Evolutionary conservation across 2,113 vertebrate genomes (phyloP).

Genomic region (Pseudonaja textilis): DNA sequence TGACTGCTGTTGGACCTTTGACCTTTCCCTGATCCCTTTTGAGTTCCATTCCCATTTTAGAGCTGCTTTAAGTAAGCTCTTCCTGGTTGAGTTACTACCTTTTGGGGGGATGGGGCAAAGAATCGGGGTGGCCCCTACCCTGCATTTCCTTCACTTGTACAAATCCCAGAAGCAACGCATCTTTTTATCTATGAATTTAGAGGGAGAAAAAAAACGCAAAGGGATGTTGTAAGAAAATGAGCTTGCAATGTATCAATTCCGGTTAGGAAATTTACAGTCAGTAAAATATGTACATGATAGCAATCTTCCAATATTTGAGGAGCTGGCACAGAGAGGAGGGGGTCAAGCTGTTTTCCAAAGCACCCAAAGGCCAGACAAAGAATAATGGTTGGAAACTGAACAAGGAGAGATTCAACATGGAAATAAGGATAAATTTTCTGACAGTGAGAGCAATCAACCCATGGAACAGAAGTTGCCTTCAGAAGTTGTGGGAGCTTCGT

Average conservation of each 20-base stretch:
- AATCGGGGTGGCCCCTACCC: neutral
- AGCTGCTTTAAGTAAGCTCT: neutral
- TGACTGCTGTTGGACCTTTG: neutral
- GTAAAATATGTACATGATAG: neutral
- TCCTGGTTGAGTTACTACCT: neutral
- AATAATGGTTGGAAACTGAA: too few species aligned
- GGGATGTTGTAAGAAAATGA: too few species aligned
- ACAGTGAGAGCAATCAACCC: too few species aligned
- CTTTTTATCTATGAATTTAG: neutral
- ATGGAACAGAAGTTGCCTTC: too few species aligned
- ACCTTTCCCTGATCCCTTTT: neutral
- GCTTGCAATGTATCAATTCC: neutral
- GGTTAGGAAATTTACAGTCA: too few species aligned
- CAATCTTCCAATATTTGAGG: too few species aligned
- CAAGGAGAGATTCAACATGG: too few species aligned
- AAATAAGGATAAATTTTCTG: too few species aligned
- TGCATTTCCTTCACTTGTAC: neutral
- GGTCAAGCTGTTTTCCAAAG: too few species aligned
- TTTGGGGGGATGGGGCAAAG: neutral
- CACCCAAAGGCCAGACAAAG: too few species aligned
- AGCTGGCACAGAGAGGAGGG: too few species aligned
- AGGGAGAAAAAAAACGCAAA: neutral
- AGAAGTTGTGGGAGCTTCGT: too few species aligned
- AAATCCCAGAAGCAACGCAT: neutral
- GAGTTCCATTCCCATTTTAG: neutral